Conservation (phyloP, 2,888 invertebrate species). For the Cheiracanthium punctorium region DNA sequence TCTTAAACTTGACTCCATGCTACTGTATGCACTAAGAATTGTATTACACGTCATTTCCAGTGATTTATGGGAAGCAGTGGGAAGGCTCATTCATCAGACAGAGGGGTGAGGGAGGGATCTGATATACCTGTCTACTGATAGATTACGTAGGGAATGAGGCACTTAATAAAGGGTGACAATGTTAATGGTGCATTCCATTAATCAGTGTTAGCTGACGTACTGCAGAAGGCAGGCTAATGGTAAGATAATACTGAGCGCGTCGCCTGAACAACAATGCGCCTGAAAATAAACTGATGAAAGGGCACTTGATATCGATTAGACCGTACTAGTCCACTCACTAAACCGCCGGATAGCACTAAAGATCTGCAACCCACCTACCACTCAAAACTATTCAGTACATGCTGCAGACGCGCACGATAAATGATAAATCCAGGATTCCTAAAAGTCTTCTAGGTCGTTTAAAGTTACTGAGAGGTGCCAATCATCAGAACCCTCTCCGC, state of each 20-base stretch:
- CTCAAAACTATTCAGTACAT: too few species aligned
- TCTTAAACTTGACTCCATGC: neutral
- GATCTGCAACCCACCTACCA: too few species aligned
- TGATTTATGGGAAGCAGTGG: conserved; percentile 54
- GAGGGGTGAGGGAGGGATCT: neutral
- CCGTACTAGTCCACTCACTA: too few species aligned
- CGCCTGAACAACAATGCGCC: too few species aligned
- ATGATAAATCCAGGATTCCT: too few species aligned
- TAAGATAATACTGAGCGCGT: conserved; percentile 38
- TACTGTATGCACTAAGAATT: neutral
- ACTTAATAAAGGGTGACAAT: conserved; percentile 67
- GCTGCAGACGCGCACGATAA: too few species aligned
- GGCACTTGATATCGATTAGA: too few species aligned
- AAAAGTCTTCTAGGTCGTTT: too few species aligned
- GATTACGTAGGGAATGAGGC: conserved; percentile 44
- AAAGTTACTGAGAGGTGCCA: too few species aligned
- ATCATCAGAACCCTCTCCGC: too few species aligned
- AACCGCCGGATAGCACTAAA: too few species aligned
- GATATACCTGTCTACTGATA: conserved; percentile 60
- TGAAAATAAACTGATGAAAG: too few species aligned
- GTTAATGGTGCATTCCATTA: conserved; percentile 56
- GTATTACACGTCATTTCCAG: conserved; percentile 29
- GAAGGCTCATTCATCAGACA: conserved; percentile 34
- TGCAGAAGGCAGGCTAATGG: conserved; percentile 37
- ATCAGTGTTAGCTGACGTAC: conserved; percentile 42